Evolutionary conservation across 1,140 invertebrate genomes (phyloP), one percentile per base, ranked within the genome.

Genomic region (Drosophila orena): DNA sequence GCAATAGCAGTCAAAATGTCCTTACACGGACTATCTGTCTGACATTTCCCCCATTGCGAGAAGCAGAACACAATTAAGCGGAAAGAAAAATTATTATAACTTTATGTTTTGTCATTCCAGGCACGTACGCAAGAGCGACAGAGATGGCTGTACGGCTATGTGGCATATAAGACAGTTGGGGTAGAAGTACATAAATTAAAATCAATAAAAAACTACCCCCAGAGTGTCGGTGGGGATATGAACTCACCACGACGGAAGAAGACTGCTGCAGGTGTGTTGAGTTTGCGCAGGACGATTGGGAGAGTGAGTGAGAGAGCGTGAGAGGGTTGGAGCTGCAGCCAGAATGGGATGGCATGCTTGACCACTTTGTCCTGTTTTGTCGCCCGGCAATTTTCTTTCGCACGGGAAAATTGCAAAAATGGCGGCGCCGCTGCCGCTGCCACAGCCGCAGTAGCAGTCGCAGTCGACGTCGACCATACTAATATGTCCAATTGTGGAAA

Each of bases 401-500:
- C 84, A 89, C 84, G 79, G 68, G 62, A 77, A 90, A 89, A 89
- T 81, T 78, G 84, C 81, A 91, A 91, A 91, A 91, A 91, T 91
- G 88, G 88, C 88, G 84, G 61, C 42, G 30, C 20, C 8, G 15
- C 14, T 7, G 24, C 10, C 47, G 46, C 17, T 14, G 47, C 24
- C 43, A 42, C 17, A 14, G 47, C 30, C n/a, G 38, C 30, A 12
- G 57, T 24, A 38, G 30, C 37, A 42, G 56, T 35, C 22, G 42
- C 27, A 12, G 73, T 12, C 46, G 38, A 3, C 91, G 90, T 52
- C 79, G 88, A 92, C 85, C 91, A 92, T 92, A 92, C 90, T 91
- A 92, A 92, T 92, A 92, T 92, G 91, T 92, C 91, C 91, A 92
- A 92, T 92, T 92, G 91, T 92, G 91, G 91, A 92, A 92, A 92